Conservation (phyloP, 1,140 invertebrate genomes). For the Octopus sinensis region DNA sequence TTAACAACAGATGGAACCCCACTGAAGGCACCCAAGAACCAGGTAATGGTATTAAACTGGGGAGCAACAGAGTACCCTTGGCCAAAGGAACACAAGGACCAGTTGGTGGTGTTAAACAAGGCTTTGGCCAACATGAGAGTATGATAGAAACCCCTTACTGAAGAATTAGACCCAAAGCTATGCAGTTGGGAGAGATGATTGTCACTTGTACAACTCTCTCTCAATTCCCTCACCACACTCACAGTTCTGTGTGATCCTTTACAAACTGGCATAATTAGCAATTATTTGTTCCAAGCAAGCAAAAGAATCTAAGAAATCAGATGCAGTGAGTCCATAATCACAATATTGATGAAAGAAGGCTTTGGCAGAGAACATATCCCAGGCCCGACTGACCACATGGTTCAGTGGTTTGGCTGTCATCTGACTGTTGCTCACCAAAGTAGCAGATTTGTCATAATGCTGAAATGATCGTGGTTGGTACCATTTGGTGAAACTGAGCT, state of each 20-base stretch:
- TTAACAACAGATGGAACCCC: too few relatives aligned
- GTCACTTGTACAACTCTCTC: too few relatives aligned
- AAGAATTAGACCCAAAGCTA: too few relatives aligned
- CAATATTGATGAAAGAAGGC: slow-evolving; percentile 58
- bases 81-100: too few relatives aligned
- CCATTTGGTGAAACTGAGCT: slow-evolving; percentile 25
- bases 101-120: too few relatives aligned
- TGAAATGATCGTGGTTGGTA: slow-evolving; percentile 43
- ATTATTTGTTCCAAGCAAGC: slow-evolving; percentile 54
- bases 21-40: too few relatives aligned
- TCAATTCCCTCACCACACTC: too few relatives aligned
- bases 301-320: slow-evolving; percentile 57
- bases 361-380: slow-evolving; percentile 56
- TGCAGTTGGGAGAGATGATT: too few relatives aligned
- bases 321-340: slow-evolving; percentile 49
- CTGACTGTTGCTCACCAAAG: slow-evolving; percentile 51
- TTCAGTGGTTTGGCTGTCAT: slow-evolving; percentile 42
- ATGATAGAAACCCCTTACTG: too few relatives aligned
- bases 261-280: slow-evolving; percentile 50
- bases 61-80: too few relatives aligned
- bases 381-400: slow-evolving; percentile 50
- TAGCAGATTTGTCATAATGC: slow-evolving; percentile 52
- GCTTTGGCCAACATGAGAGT: too few relatives aligned
- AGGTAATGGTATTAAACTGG: too few relatives aligned
- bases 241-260: slow-evolving; percentile 8